phyloP scores from a whole-genome alignment of 2,113 vertebrate species.

The Nestor notabilis region DNA sequence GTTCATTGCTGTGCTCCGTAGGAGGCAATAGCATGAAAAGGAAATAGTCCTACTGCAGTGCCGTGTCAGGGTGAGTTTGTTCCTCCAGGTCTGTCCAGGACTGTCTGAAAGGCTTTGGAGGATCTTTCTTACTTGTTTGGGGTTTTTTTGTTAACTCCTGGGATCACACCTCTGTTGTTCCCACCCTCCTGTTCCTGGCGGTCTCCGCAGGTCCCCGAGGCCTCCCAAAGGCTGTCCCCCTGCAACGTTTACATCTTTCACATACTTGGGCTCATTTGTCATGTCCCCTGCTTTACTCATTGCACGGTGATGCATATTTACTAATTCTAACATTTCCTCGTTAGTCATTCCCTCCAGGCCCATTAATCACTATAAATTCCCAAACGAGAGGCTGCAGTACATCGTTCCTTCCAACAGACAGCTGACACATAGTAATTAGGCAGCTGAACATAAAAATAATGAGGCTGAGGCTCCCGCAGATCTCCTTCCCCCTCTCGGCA shows the following conservation, averaged over 20 bases:
- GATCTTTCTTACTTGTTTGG: background rate
- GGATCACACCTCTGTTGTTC: background rate
- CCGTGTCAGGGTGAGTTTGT: background rate
- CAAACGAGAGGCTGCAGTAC: slow-evolving; percentile 50
- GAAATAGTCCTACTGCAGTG: background rate
- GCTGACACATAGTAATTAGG: slow-evolving; percentile 69
- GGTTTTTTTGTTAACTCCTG: background rate
- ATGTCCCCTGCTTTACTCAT: background rate
- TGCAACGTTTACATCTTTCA: background rate
- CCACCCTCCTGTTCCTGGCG: background rate
- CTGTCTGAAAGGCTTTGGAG: background rate
- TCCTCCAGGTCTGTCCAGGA: background rate
- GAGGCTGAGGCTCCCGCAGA: slow-evolving; percentile 57
- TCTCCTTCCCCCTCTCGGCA: slow-evolving; percentile 48
- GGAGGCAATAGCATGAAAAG: background rate
- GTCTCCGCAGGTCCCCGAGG: accelerated
- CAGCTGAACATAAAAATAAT: slow-evolving; percentile 71
- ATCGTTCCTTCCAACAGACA: slow-evolving; percentile 66
- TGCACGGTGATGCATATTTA: slow-evolving; percentile 58
- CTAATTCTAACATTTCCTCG: slow-evolving; percentile 66
- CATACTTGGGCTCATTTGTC: slow-evolving; percentile 29
- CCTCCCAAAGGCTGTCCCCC: background rate
- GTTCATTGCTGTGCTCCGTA: background rate
- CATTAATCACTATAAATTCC: slow-evolving; percentile 67
- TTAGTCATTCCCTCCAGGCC: slow-evolving; percentile 69